phyloP scores from a whole-genome alignment of 2,888 invertebrate genomes.

The Coecobrya sp. region DNA sequence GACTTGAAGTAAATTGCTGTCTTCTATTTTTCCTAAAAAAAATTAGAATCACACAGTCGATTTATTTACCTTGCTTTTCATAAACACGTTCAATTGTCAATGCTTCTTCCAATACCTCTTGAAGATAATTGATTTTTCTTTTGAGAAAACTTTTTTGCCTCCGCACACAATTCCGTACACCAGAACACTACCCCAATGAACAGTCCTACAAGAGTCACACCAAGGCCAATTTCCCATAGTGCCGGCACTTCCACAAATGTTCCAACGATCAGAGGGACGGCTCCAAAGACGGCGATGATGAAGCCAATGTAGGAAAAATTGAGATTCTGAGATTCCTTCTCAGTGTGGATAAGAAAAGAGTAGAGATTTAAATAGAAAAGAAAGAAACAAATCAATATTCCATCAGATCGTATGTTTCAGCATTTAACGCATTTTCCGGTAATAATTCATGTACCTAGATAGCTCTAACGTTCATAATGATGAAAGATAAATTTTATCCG shows the following conservation, averaged over 20 bases:
- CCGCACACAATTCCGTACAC: conserved; percentile 78
- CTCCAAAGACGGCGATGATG: conserved; percentile 77
- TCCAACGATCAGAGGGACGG: conserved; percentile 80
- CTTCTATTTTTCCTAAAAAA: conserved; percentile 69
- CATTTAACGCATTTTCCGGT: conserved; percentile 19
- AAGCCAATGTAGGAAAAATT: conserved; percentile 81
- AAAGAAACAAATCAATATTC: conserved; percentile 11
- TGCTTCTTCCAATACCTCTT: conserved; percentile 29
- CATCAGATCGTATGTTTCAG: background rate
- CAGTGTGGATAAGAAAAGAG: background rate
- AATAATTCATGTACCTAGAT: background rate
- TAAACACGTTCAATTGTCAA: background rate
- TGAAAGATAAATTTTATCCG: background rate
- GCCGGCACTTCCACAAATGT: conserved; percentile 81
- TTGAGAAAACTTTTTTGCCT: conserved; percentile 68
- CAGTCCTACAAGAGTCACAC: conserved; percentile 78
- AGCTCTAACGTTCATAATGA: background rate
- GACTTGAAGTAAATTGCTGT: conserved; percentile 73
- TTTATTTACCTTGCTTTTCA: background rate
- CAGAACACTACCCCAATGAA: conserved; percentile 80
- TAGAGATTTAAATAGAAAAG: conserved; percentile 8
- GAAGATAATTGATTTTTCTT: conserved; percentile 72
- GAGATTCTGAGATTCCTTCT: conserved; percentile 64
- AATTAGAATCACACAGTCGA: background rate
- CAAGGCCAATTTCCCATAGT: conserved; percentile 80